phyloP scores from a whole-genome alignment of 2,113 vertebrate species.

The Psettodes erumei region DNA sequence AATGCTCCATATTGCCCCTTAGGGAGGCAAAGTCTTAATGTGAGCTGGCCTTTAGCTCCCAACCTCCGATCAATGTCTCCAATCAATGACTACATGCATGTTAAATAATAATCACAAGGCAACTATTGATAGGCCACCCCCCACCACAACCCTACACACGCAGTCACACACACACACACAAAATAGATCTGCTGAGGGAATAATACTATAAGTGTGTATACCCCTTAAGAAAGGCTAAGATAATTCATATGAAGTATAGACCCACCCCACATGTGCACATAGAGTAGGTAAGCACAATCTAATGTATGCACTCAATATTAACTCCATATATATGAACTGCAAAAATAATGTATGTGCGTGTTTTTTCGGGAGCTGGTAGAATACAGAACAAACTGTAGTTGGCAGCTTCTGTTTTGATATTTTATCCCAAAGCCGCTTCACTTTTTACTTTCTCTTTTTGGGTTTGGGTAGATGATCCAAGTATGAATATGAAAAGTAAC shows the following conservation, averaged over 20 bases:
- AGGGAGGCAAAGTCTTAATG: constrained; percentile 78
- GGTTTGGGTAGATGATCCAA: too few species aligned
- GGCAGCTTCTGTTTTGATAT: neutral
- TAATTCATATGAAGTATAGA: neutral
- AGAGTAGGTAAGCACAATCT: neutral
- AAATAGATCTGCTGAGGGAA: constrained; percentile 2
- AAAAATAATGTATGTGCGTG: neutral
- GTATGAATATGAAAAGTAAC: too few species aligned
- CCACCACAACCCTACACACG: constrained; percentile 31
- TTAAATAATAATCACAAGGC: constrained; percentile 85
- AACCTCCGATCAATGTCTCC: constrained; percentile 76
- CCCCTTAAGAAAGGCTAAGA: neutral
- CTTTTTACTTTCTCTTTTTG: neutral
- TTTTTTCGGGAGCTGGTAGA: neutral
- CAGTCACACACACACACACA: constrained; percentile 26
- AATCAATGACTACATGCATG: constrained; percentile 82
- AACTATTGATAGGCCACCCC: constrained; percentile 76
- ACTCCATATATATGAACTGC: neutral
- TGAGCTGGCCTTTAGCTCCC: constrained; percentile 79
- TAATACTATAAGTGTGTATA: neutral
- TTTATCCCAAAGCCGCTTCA: neutral
- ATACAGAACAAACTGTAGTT: neutral
- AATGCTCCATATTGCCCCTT: constrained; percentile 73
- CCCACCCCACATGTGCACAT: neutral
- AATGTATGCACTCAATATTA: neutral